These are phyloP conservation scores for Cryptotermes secundus DNA, from an alignment of 1,140 invertebrate species.

Conservation along the genomic window DNA sequence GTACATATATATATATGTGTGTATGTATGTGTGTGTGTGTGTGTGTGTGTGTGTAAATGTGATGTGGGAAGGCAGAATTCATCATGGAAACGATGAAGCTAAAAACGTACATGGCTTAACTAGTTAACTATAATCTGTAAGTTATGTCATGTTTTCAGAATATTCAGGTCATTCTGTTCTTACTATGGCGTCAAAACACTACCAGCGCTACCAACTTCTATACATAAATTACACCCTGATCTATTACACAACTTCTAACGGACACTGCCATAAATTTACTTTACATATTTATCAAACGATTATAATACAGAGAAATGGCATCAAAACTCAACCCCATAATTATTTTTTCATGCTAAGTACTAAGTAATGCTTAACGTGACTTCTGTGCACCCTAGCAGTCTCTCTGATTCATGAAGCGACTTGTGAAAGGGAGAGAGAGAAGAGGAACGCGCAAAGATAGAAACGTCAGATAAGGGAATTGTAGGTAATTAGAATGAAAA, in stretches of 20 bases:
- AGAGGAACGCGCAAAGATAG: not conserved
- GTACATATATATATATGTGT: no score
- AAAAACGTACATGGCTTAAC: not conserved
- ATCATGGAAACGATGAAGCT: no score
- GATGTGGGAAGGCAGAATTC: no score
- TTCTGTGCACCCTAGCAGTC: not conserved
- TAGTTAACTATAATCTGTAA: not conserved
- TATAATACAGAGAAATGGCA: not conserved
- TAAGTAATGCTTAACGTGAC: not conserved
- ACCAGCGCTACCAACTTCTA: not conserved
- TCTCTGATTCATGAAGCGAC: not conserved
- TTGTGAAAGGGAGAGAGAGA: not conserved
- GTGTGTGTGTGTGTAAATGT: no score
- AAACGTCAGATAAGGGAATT: not conserved
- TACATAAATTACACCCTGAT: not conserved
- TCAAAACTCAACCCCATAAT: not conserved
- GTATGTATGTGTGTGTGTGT: no score
- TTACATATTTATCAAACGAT: constrained; percentile 5
- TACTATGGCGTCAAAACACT: not conserved
- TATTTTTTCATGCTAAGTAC: not conserved
- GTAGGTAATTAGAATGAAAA: not conserved
- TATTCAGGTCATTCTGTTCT: not conserved
- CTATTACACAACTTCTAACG: not conserved
- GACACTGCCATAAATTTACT: not conserved
- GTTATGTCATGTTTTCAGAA: not conserved